Conservation (phyloP, 1,140 invertebrate genomes). For the Nixonia krombeini region DNA sequence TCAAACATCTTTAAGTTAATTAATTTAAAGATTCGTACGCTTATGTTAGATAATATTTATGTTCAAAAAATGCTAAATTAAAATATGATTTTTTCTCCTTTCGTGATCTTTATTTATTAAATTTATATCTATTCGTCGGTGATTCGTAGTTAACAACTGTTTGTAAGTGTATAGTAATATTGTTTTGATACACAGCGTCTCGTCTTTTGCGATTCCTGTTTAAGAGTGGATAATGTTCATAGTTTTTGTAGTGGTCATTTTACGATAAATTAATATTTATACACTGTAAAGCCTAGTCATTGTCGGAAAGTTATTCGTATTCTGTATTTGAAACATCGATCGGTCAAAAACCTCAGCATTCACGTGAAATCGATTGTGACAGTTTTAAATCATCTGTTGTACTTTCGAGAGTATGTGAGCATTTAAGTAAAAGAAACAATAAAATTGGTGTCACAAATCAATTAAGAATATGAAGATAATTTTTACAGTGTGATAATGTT, state of each 20-base stretch:
- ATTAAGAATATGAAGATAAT: too few species aligned
- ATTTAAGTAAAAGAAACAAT: conserved; percentile 26
- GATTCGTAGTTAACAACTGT: too few species aligned
- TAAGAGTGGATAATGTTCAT: conserved; percentile 29
- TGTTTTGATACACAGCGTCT: conserved; percentile 8
- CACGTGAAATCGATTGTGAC: conserved; percentile 44
- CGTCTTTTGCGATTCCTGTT: conserved; percentile 14
- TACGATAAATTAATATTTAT: conserved; percentile 43
- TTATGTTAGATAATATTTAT: too few species aligned
- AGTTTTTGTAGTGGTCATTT: conserved; percentile 33
- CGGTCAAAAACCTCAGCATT: conserved; percentile 45
- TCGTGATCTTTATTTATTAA: too few species aligned
- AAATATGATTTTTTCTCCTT: too few species aligned
- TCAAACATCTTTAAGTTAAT: too few species aligned
- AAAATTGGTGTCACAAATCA: not conserved
- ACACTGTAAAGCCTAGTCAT: conserved; percentile 61
- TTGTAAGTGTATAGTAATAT: conserved; percentile 2
- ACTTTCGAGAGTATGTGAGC: conserved; percentile 23
- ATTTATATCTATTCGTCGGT: too few species aligned
- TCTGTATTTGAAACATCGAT: conserved; percentile 48
- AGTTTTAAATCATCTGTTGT: conserved; percentile 25
- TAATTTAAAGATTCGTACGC: too few species aligned
- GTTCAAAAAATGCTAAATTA: too few species aligned
- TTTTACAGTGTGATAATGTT: too few species aligned
- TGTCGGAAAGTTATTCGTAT: conserved; percentile 61